Evolutionary conservation across 1,140 invertebrate genomes (phyloP), one percentile per base, ranked within the genome.

Genomic region (Zaprionus taronus): DNA sequence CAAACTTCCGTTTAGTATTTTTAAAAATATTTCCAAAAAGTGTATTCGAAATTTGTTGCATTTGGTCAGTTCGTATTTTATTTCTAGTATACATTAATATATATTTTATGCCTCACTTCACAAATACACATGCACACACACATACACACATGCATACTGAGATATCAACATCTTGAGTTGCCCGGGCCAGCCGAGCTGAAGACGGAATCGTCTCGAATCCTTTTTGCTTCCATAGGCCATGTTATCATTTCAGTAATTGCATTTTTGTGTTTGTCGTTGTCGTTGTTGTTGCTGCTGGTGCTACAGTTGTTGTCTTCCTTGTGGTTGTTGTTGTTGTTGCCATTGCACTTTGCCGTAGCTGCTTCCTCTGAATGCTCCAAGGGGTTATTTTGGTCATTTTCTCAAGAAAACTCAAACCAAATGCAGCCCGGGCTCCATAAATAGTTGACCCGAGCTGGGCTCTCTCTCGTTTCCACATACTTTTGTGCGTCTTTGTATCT

Each of bases 171-270:
- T 90, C 84, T 90, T 84, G 81, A 89, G 84, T 79, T 77, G 77
- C 69, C 76, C 57, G 65, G 20, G 67, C 76, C 49, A 69, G 65
- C 80, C 77, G 74, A 82, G 80, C 68, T 76, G 82, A 78, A 64
- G 81, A 89, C 80, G 83, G 60, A 78, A 82, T 80, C 65, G 78
- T 76, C 65, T 80, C 51, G 85, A 75, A 74, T 71, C 84, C 77
- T 78, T 87, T 84, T 89, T 79, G 71, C 69, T 56, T 73, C 69
- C 63, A 78, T 90, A 84, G 84, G 84, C 81, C 85, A 84, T 89
- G 85, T 89, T 89, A 90, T 89, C 84, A 89, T 90, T 89, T 89
- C 76, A 71, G 81, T 89, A 89, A 89, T 90, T 90, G 84, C 84
- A 89, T 87, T 87, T 89, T 89, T 89, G 84, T 87, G 84, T 84